Evolutionary conservation across 2,888 invertebrate species (phyloP).

Genomic region (Eristalis arbustorum): DNA sequence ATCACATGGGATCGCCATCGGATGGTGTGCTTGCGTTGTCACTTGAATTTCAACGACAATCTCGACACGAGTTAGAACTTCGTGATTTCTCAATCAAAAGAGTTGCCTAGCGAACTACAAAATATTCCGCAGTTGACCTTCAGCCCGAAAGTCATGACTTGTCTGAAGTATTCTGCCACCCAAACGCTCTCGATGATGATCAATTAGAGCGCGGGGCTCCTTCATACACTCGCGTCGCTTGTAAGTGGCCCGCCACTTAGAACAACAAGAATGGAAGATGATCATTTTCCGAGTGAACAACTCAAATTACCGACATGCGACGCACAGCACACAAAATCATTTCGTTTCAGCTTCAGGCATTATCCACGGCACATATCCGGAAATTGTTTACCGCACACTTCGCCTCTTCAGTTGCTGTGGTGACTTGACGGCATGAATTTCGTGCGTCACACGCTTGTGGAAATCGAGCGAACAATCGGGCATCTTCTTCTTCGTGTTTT

Average conservation of each 20-base stretch:
- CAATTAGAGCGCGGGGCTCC: not conserved
- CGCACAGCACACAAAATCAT: not conserved
- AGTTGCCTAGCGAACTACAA: slow-evolving; percentile 27
- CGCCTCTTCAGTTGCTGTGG: not conserved
- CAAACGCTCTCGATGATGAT: not conserved
- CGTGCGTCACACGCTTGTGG: not conserved
- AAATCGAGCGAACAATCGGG: not conserved
- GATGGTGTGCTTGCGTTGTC: slow-evolving; percentile 7
- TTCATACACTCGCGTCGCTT: not conserved
- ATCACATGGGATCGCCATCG: slow-evolving; percentile 4
- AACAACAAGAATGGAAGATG: slow-evolving; percentile 1
- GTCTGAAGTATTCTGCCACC: slow-evolving; percentile 9
- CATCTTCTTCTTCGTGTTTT: not conserved
- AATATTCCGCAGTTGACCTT: slow-evolving; percentile 33
- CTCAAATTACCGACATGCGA: slow-evolving; percentile 27
- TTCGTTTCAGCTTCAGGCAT: not conserved
- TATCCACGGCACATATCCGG: slow-evolving; percentile 35
- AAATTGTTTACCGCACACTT: slow-evolving; percentile 13
- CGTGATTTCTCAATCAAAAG: slow-evolving; percentile 41
- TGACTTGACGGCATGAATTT: not conserved
- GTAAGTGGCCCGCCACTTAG: slow-evolving; percentile 10
- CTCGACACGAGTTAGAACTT: not conserved
- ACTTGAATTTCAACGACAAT: slow-evolving; percentile 7
- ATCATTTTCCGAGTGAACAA: slow-evolving; percentile 42
- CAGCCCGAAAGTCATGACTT: slow-evolving; percentile 1